These are phyloP conservation scores for Chamaetylas fuelleborni DNA, from an alignment of 2,113 vertebrate genomes.

Conservation along the genomic window DNA sequence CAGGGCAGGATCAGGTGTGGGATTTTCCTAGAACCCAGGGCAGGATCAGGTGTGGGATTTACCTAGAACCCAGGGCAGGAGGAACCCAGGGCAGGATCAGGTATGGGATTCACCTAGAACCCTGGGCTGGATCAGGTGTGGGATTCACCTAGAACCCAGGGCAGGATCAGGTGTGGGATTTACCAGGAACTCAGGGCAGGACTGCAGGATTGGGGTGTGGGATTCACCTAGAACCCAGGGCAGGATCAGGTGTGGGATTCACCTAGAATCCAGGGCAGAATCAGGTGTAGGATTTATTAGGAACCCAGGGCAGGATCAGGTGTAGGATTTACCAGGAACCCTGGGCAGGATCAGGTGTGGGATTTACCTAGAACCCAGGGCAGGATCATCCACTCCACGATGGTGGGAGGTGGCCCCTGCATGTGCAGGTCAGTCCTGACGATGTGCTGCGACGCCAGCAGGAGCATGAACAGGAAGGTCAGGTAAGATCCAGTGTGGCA, in stretches of 20 bases:
- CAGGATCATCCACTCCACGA: slow-evolving; percentile 98
- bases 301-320: slow-evolving; percentile 81
- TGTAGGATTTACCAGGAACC: slow-evolving; percentile 56
- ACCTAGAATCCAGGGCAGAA: too few species aligned
- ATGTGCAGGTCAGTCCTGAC: slow-evolving; percentile 94
- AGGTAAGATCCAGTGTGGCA: slow-evolving; percentile 96
- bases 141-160: not conserved
- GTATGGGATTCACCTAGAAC: slow-evolving; percentile 84
- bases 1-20: slow-evolving; percentile 79
- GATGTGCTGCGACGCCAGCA: slow-evolving; percentile 95
- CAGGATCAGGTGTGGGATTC: slow-evolving; percentile 64
- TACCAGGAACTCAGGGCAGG: too few species aligned
- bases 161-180: not conserved
- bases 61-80: slow-evolving; percentile 82
- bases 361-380: slow-evolving; percentile 94
- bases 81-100: slow-evolving; percentile 94
- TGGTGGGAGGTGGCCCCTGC: slow-evolving; percentile 92
- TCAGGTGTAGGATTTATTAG: too few species aligned
- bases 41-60: not conserved
- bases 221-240: slow-evolving; percentile 77
- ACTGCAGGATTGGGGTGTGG: too few species aligned
- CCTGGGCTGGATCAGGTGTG: slow-evolving; percentile 59
- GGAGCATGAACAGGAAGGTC: slow-evolving; percentile 95
- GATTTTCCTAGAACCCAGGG: too few species aligned
- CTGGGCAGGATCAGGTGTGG: slow-evolving; percentile 80